phyloP scores from a whole-genome alignment of 2,113 vertebrate species.

The Hystrix brachyura region DNA sequence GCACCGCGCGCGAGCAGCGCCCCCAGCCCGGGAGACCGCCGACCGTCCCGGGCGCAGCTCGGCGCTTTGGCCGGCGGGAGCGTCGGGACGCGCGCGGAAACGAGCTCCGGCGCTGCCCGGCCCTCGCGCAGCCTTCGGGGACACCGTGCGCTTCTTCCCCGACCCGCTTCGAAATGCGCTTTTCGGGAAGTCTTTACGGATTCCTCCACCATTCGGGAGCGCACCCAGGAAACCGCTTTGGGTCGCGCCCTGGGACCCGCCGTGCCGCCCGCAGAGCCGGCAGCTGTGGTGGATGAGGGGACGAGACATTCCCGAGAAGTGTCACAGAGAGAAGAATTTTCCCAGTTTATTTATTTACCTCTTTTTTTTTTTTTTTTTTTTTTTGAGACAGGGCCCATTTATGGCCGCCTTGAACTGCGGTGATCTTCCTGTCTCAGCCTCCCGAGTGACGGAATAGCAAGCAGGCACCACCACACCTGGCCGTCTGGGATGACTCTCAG shows the following conservation, averaged over 20 bases:
- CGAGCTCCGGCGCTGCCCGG: too few species aligned
- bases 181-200: not conserved
- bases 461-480: not conserved
- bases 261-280: too few species aligned
- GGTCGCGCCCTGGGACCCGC: not conserved
- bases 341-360: not conserved
- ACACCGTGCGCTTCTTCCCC: slow-evolving; percentile 59
- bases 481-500: not conserved
- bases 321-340: not conserved
- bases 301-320: not conserved
- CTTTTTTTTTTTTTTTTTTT: not conserved
- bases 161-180: not conserved
- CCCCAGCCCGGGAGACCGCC: too few species aligned
- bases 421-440: not conserved
- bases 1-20: too few species aligned
- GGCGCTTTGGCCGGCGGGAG: too few species aligned
- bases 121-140: not conserved
- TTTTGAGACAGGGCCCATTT: not conserved
- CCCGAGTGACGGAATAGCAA: not conserved
- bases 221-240: not conserved
- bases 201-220: not conserved
- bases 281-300: too few species aligned
- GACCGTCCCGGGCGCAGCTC: too few species aligned
- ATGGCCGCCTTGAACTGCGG: not conserved
- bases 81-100: too few species aligned